These are phyloP conservation scores for Corvus hawaiiensis DNA, from an alignment of 2,113 vertebrate species.

Conservation along the genomic window DNA sequence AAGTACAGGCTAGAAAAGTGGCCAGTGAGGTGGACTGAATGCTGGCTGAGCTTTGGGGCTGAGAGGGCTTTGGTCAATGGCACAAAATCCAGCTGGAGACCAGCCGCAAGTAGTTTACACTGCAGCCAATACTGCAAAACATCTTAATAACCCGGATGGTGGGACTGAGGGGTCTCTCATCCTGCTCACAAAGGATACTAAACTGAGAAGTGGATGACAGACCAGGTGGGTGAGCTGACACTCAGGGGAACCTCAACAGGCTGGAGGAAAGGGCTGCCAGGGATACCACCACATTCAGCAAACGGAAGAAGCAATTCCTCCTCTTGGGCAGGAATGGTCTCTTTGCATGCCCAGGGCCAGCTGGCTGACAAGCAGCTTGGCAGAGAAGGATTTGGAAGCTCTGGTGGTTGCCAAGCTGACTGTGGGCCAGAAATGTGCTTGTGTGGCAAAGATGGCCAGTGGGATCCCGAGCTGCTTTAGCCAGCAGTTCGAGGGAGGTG, in stretches of 20 bases:
- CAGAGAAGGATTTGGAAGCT: background rate
- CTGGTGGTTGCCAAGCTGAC: background rate
- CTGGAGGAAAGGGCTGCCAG: background rate
- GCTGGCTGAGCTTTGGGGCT: background rate
- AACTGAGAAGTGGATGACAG: background rate
- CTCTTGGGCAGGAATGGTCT: background rate
- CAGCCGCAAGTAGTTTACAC: background rate
- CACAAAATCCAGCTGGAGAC: background rate
- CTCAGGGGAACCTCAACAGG: background rate
- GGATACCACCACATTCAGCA: background rate
- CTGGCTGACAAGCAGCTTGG: background rate
- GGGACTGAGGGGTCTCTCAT: background rate
- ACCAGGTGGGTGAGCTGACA: background rate
- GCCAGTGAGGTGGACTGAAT: background rate
- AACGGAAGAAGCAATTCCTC: background rate
- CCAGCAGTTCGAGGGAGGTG: accelerated
- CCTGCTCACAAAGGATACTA: background rate
- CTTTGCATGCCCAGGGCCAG: background rate
- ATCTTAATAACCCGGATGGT: background rate
- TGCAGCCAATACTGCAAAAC: background rate
- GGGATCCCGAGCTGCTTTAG: background rate
- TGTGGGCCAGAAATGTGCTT: background rate
- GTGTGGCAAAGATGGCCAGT: background rate
- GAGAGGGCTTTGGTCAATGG: background rate
- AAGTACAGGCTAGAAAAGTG: background rate